Percentiles rank a stretch among this genome's conserved stretches.
phyloP scores from a whole-genome alignment of 1,140 invertebrate species.

The Pissodes strobi region DNA sequence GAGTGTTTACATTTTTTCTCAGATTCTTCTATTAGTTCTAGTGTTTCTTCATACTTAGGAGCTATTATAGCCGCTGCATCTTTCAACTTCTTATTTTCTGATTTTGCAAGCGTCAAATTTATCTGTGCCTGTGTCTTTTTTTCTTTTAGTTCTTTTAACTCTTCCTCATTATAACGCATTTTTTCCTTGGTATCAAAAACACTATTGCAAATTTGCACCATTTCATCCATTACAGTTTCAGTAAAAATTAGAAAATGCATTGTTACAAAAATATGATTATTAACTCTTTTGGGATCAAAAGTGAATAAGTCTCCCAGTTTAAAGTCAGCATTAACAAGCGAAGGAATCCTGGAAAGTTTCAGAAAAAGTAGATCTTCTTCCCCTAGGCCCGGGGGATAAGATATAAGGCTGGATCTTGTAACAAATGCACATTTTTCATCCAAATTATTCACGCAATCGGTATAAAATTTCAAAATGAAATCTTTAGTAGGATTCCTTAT shows the following conservation, averaged over 20 bases:
- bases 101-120: background rate
- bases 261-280: constrained; percentile 4
- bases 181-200: constrained; percentile 7
- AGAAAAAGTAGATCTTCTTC: constrained; percentile 18
- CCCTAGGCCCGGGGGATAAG: background rate
- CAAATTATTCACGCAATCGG: constrained; percentile 12
- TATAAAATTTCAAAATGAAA: constrained; percentile 20
- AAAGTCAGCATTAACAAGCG: constrained; percentile 2
- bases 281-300: constrained; percentile 18
- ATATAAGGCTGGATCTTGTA: background rate
- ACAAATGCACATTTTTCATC: constrained; percentile 8
- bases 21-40: constrained; percentile 7
- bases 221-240: constrained; percentile 4
- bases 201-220: constrained; percentile 1
- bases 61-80: background rate
- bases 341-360: constrained; percentile 12
- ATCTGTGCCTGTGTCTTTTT: constrained; percentile 3
- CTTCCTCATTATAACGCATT: background rate
- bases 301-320: constrained; percentile 20
- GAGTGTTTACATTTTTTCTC: constrained; percentile 20
- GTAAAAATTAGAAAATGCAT: constrained; percentile 10
- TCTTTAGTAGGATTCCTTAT: constrained; percentile 15
- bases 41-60: background rate
- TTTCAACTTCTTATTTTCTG: constrained; percentile 3
- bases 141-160: constrained; percentile 6